Evolutionary conservation across 2,797 vertebrate genomes (phyloP), one percentile per base, ranked within the genome.

Genomic region (Sarcoramphus papa): DNA sequence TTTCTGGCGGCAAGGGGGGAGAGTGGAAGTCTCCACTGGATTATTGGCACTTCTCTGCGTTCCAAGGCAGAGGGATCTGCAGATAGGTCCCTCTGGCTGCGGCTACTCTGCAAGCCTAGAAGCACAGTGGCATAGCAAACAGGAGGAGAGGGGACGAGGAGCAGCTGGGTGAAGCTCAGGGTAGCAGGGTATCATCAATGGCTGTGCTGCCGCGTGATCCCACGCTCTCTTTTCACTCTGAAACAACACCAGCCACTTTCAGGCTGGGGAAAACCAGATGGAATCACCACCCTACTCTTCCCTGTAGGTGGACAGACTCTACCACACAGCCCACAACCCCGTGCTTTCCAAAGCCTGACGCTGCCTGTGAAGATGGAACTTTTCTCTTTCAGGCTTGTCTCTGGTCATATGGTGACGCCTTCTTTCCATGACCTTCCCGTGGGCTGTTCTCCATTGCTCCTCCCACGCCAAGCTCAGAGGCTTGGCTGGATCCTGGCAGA

Each of bases 361-460:
- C 37, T 13, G 12, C 24, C 43, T 17, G 7, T 10, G 40, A n/a
- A 43, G n/a, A 48, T 9, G 6, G 6, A 56, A 9, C 12, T 47
- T 67, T 13, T 25, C 54, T 43, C 17, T 40, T 30, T 19, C 19
- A 31, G 37, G 8, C 22, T 43, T 51, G 21, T 33, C n/a, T 65
- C 45, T 22, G 19, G 12, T 12, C 37, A 20, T 13, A 10, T 0
- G 2, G 43, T 0, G 4, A 74, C 3, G 5, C 22, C 10, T 37
- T 70, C 25, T 11, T 63, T 31, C 67, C 13, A 12, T 3, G 8
- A 33, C 15, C 16, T 50, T 16, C 4, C 28, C 3, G 1, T 3
- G 14, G 37, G 4, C 37, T 74, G 21, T 27, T 74, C 40, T 54
- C 48, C 40, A 4, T 4, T 1, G 0, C 24, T 57, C 20, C 57